phyloP scores from a whole-genome alignment of 2,113 vertebrate genomes.

The Hucho hucho region DNA sequence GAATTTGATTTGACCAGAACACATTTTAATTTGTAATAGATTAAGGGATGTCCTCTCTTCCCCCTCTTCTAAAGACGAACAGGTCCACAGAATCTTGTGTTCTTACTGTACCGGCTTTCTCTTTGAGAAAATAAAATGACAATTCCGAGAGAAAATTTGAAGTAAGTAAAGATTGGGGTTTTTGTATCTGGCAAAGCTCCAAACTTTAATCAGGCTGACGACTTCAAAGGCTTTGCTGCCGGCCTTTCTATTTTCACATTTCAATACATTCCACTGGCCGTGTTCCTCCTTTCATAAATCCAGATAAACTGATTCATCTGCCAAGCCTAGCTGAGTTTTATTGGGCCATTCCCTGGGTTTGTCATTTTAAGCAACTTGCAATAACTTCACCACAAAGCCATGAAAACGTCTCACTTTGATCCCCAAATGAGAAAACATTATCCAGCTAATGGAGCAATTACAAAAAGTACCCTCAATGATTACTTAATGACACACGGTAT shows the following conservation, averaged over 20 bases:
- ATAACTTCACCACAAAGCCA: conserved; percentile 42
- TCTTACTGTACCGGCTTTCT: conserved; percentile 22
- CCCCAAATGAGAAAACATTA: conserved; percentile 57
- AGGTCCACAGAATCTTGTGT: conserved; percentile 18
- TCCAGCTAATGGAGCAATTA: conserved; percentile 61
- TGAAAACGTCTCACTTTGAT: conserved; percentile 51
- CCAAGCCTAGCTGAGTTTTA: conserved; percentile 55
- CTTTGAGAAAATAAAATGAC: conserved; percentile 5
- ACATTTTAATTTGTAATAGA: conserved; percentile 29
- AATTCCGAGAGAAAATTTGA: conserved; percentile 17
- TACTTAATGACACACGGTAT: conserved; percentile 58
- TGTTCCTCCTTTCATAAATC: conserved; percentile 53
- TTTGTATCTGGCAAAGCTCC: conserved; percentile 50
- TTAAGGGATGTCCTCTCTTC: conserved; percentile 30
- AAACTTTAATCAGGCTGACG: conserved; percentile 64
- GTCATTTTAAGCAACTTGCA: conserved; percentile 51
- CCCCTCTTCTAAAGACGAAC: conserved; percentile 28
- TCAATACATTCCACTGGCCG: conserved; percentile 47
- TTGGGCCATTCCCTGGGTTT: conserved; percentile 38
- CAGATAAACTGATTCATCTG: conserved; percentile 60
- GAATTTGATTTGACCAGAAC: conserved; percentile 48
- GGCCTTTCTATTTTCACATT: conserved; percentile 27
- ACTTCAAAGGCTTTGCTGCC: conserved; percentile 55
- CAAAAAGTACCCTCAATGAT: conserved; percentile 46
- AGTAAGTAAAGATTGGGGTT: conserved; percentile 22